Base-by-base conservation (phyloP, 1,140 invertebrate species). In the Marisa cornuarietis region DNA sequence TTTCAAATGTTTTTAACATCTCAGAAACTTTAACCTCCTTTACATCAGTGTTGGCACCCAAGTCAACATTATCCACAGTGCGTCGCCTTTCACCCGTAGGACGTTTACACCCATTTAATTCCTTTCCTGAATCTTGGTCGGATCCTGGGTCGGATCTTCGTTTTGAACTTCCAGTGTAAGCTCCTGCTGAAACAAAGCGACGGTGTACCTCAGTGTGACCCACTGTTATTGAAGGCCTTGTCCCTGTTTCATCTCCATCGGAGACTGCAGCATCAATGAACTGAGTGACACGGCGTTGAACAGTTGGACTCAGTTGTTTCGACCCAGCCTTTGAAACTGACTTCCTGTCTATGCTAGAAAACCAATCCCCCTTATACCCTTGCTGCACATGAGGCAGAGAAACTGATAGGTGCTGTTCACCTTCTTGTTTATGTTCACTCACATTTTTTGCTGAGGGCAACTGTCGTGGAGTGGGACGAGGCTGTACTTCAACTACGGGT, bases 51-150 rank as follows among this genome's bases (percentile, higher is more conserved):
- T 54, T 10, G 22, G 76, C 10, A n/a, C 20, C n/a, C 52, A 77
- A 16, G 5, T 62, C 31, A 77, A 77, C 63, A 24, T 77, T 77
- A n/a, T 77, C 76, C 16, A 69, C 63, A 24, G 76, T 77, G 49
- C 63, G 62, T 42, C 76, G 31, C 18, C 76, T 77, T 14, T 77
- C 76, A 52, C 63, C 76, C 18, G 63, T n/a, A 51, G 20, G 49
- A 20, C 22, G 65, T 22, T 26, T 22, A 7, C 42, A 18, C 14
- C 20, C 16, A 31, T 24, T n/a, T 1, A 31, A 13, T 31, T 31
- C 65, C 65, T 68, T 68, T 31, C 20, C 42, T 52, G 16, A 16
- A 42, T 65, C 61, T 24, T 13, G 51, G 20, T 68, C 65, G 6
- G 63, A 49, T 26, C 76, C 31, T 5, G 76, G 76, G 65, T 77